Percentiles rank a stretch among this genome's conserved stretches.
phyloP scores from a whole-genome alignment of 2,888 invertebrate species.

The Drosophila putrida region DNA sequence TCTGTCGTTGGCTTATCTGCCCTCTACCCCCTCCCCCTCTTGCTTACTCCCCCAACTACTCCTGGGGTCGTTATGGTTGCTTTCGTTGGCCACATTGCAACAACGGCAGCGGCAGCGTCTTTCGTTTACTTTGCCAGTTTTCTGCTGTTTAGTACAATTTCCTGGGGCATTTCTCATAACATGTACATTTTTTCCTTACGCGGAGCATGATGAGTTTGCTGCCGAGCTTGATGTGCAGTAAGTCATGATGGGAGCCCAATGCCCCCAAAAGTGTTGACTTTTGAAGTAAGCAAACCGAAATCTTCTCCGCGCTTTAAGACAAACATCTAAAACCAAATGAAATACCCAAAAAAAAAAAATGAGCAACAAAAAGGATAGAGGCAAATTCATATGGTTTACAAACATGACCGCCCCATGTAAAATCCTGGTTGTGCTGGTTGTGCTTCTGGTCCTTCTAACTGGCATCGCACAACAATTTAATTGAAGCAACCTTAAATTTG shows the following conservation, averaged over 20 bases:
- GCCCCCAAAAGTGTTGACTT: constrained; percentile 54
- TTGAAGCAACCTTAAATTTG: constrained; percentile 74
- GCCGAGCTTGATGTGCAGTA: constrained; percentile 59
- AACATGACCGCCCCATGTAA: constrained; percentile 16
- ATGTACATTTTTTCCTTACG: constrained; percentile 69
- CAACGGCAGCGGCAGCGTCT: constrained; percentile 18
- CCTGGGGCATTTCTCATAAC: constrained; percentile 69
- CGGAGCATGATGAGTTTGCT: constrained; percentile 55
- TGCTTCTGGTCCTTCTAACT: constrained; percentile 14
- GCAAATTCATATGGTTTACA: constrained; percentile 53
- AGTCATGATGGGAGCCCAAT: constrained; percentile 62
- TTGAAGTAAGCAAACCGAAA: constrained; percentile 34
- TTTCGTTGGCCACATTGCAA: constrained; percentile 47
- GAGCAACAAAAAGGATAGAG: constrained; percentile 20
- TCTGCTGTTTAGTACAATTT: constrained; percentile 73
- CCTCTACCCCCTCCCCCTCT: neutral
- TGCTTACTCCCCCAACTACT: constrained; percentile 4
- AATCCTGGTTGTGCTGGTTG: neutral
- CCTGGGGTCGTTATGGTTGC: constrained; percentile 58
- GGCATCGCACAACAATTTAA: constrained; percentile 62
- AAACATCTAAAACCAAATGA: constrained; percentile 21
- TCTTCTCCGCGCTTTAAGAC: neutral
- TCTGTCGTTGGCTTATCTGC: constrained; percentile 65
- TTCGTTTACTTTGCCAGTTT: constrained; percentile 47
- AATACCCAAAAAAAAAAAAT: constrained; percentile 37